Base-by-base conservation (phyloP, 2,888 invertebrate genomes). In the Ormyrus labotus region DNA sequence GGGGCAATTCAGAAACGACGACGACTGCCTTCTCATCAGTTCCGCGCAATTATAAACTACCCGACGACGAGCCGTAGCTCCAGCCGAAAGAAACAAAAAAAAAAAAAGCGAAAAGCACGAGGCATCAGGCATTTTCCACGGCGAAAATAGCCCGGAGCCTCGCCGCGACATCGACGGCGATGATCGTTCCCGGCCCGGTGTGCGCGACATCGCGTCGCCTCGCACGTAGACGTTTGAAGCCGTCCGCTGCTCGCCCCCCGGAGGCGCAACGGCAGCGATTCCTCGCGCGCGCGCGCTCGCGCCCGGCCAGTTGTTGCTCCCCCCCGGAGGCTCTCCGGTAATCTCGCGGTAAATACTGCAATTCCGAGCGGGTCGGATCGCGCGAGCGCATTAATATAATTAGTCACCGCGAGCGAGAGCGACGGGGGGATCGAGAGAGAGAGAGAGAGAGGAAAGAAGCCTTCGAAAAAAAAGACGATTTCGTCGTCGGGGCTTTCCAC, bases 341-440 rank as follows among this genome's bases (percentile, higher is more conserved):
- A 90, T 90, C 89, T 89, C 85, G 85, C 85, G 85, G 87, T 90
- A 90, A 90, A 90, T 86, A 90, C 90, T 88, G 89, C 90, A 88
- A 90, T 90, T 87, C 87, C 48, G 57, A 9, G 86, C 86, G 86
- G 87, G 60, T 34, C 34, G 34, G 34, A 34, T 34, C 34, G 34
- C 34, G 34, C 34, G 34, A 34, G 34, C 34, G 88, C 88, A 90
- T 90, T 90, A 90, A 90, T 90, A 89, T 90, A 90, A 90, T 90
- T 90, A 90, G 90, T 90, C 88, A 90, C 90, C 90, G 89, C 88
- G 87, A 89, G 86, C 86, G 84, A 34, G 34, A 85, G 82, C 85
- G 83, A 80, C 76, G 67, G n/a, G 47, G 51, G n/a, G 9, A 63
- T 61, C 61, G 72, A 45, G 53, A 53, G 63, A 61, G 47, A 9